phyloP scores from a whole-genome alignment of 92 coral and sea anemone species.

The Porites lobata region DNA sequence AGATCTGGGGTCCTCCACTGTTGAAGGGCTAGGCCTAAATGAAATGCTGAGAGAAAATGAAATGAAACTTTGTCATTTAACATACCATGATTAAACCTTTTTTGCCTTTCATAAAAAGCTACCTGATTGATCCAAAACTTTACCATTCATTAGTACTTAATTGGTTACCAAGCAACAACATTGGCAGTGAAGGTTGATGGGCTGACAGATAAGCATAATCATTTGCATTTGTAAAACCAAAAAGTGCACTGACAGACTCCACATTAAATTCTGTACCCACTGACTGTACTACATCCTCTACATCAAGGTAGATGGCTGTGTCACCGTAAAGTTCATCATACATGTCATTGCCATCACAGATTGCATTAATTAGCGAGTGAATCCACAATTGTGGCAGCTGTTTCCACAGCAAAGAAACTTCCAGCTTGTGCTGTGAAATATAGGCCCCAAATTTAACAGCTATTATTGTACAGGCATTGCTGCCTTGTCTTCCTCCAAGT shows the following conservation, averaged over 20 bases:
- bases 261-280: slow-evolving; percentile 39
- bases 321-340: slow-evolving; percentile 56
- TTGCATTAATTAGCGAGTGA: slow-evolving; percentile 21
- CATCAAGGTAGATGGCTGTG: slow-evolving; percentile 46
- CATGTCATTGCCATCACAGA: slow-evolving; percentile 51
- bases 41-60: too few relatives aligned
- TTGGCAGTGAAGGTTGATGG: not conserved
- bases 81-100: too few relatives aligned
- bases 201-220: slow-evolving; percentile 33
- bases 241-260: slow-evolving; percentile 28
- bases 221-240: slow-evolving; percentile 52
- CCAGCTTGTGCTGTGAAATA: slow-evolving; percentile 17
- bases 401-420: slow-evolving; percentile 55
- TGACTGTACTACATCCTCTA: slow-evolving; percentile 42
- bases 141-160: too few relatives aligned
- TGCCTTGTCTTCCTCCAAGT: slow-evolving; percentile 41
- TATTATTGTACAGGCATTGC: slow-evolving; percentile 68
- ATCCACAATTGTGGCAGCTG: slow-evolving; percentile 54
- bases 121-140: too few relatives aligned
- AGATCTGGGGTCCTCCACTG: too few relatives aligned
- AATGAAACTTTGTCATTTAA: too few relatives aligned
- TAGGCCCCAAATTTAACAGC: slow-evolving; percentile 52
- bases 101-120: too few relatives aligned
- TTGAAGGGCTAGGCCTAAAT: too few relatives aligned
- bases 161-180: too few relatives aligned